Base-by-base conservation (phyloP, 2,888 invertebrate genomes). In the Drosophila macrothrix region DNA sequence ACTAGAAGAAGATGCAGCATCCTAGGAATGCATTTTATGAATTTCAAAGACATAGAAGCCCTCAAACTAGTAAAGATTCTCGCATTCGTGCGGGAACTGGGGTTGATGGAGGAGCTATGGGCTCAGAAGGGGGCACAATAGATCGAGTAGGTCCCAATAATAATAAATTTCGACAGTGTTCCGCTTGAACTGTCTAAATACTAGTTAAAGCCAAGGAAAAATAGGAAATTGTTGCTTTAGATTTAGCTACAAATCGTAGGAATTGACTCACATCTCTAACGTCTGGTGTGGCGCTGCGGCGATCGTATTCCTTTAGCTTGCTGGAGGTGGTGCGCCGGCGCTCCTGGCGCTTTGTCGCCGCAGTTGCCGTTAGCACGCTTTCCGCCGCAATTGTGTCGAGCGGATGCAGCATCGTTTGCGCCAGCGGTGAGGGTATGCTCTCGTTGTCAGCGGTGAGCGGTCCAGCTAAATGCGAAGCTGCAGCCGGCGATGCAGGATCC, bases 401-500 rank as follows among this genome's bases (percentile, higher is more conserved):
- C 25, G 91, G 86, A 74, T 87, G 39, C 33, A 35, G 9, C 46
- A 58, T 89, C 84, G 59, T 86, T 83, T 92, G 92, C 16, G 92
- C 90, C 61, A 89, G 77, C 33, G 93, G 93, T 33, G 93, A 93
- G 39, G 93, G 92, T 70, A 93, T 92, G 59, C 93, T 93, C 90
- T 93, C 93, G 67, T 92, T 92, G 83, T 93, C 94, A 28, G 85
- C 90, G 10, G 33, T 0, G 2, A 46, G 46, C 1, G 79, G 63
- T 29, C 71, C 91, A 39, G 83, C 83, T 53, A 92, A 83, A 70
- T 91, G 91, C 37, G 93, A 91, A 7, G 92, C 91, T 3, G 95
- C 93, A 3, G 95, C 93, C 4, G 95, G 96, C 58, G 96, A 96
- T 93, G 95, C 94, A 35, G 95, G 95, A 94, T 96, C 96, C 84